Evolutionary conservation across 2,797 vertebrate species (phyloP).

Genomic region (Anguilla obscura): DNA sequence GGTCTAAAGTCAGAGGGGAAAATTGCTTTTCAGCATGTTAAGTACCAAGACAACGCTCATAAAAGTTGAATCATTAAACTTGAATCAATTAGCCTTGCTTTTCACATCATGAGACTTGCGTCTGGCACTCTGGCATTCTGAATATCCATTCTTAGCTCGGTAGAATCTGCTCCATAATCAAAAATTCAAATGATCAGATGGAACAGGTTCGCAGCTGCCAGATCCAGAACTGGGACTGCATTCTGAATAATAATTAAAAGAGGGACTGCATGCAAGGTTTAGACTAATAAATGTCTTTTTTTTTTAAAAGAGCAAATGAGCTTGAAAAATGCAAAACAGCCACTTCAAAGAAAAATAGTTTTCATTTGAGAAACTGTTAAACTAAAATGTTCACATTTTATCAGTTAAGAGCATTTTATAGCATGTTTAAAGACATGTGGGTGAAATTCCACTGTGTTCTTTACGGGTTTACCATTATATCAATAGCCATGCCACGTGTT

Average conservation of each 20-base stretch:
- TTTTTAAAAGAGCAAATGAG: not conserved
- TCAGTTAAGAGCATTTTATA: not conserved
- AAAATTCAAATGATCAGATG: not conserved
- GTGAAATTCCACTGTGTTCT: not conserved
- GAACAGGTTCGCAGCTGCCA: not conserved
- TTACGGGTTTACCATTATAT: not conserved
- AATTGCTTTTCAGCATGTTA: not conserved
- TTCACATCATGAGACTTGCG: not conserved
- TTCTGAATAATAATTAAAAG: not conserved
- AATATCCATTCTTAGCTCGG: not conserved
- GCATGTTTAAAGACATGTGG: not conserved
- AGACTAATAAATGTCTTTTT: not conserved
- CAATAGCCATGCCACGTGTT: not conserved
- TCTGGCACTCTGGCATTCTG: not conserved
- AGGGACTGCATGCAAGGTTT: not conserved
- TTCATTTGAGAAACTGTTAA: not conserved
- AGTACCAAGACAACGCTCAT: not conserved
- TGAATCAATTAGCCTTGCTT: not conserved
- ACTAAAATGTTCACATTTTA: not conserved
- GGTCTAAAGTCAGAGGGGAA: constrained; percentile 4
- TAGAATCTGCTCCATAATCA: not conserved
- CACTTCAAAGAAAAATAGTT: not conserved
- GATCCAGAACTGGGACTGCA: not conserved
- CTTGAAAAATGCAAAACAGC: not conserved
- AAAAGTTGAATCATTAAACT: not conserved